Evolutionary conservation across 2,113 vertebrate genomes (phyloP), one percentile per base, ranked within the genome.

Genomic region (Myotis davidii): DNA sequence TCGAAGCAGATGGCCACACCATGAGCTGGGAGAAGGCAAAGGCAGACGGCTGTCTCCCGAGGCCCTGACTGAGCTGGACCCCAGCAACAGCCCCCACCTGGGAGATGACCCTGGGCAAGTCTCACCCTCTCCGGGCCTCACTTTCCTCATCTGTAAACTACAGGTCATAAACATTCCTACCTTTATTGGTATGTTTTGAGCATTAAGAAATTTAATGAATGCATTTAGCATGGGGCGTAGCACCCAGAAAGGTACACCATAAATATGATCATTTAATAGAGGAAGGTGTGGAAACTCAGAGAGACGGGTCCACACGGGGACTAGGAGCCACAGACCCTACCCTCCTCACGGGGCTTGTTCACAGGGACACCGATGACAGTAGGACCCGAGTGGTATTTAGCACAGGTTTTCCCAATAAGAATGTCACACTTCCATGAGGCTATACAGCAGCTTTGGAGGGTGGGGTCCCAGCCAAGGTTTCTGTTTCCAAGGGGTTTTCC

Each of bases 251-350:
- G 25, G 72, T 13, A 2, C 11, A 14, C 3, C 16, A 0, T 6
- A 0, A 2, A 0, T 1, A 2, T 3, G 2, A 9, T 11, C 32
- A 10, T 18, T 18, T 5, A 1, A 39, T 0, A 39, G 25, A n/a
- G 0, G 1, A 3, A 12, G 9, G 7, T 14, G n/a, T 8, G 16
- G 18, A n/a, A 56, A 29, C 23, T 37, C 5, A 0, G 54, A 1
- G 23, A 27, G 23, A 5, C 6, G 64, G 13, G 64, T 3, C 37
- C 2, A 0, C 10, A 25, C 13, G 37, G 20, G 50, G 59, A 69
- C 27, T 1, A 23, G 54, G n/a, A 90, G 52, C 61, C 14, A 32
- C 17, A 25, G 34, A 45, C 5, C n/a, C 37, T 39, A 23, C 37
- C 21, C 10, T 10, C 17, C 45, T 73, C n/a, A 42, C 18, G 2